These are phyloP conservation scores for Agrilus mali DNA, from an alignment of 2,888 invertebrate species.

Conservation along the genomic window DNA sequence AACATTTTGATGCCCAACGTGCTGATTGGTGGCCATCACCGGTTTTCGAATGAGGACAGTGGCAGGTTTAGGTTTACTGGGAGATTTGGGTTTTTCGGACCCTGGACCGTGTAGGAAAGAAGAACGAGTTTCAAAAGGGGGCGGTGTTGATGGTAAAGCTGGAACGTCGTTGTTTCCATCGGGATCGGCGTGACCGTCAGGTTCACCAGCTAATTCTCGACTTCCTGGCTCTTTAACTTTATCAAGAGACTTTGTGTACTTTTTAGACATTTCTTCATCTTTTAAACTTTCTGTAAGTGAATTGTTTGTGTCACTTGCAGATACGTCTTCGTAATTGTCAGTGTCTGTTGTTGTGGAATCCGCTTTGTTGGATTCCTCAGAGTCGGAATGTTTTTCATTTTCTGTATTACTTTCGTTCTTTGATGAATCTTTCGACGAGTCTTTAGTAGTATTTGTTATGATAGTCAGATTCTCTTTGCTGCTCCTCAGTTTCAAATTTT, in stretches of 20 bases:
- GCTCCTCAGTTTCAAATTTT: conserved; percentile 20
- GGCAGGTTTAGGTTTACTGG: conserved; percentile 64
- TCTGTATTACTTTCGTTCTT: conserved; percentile 8
- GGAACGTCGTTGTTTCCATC: conserved; percentile 57
- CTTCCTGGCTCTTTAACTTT: conserved; percentile 33
- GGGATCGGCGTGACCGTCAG: conserved; percentile 77
- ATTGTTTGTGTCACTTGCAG: conserved; percentile 6
- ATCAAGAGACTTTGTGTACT: not conserved
- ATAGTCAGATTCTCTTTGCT: conserved; percentile 15
- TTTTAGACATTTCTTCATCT: conserved; percentile 4
- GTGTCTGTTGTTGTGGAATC: not conserved
- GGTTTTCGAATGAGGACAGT: conserved; percentile 25
- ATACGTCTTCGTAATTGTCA: conserved; percentile 9
- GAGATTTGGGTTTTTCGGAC: conserved; percentile 52
- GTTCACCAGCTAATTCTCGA: conserved; percentile 70
- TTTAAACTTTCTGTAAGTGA: conserved; percentile 7
- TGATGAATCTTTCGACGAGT: not conserved
- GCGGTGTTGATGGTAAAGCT: conserved; percentile 55
- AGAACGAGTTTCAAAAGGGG: conserved; percentile 44
- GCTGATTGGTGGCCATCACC: conserved; percentile 8
- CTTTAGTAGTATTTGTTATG: conserved; percentile 7
- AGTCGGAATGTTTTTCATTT: not conserved
- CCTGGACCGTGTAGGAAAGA: conserved; percentile 56
- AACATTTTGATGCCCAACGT: conserved; percentile 15
- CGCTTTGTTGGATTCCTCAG: not conserved